Conservation (phyloP, 2,113 vertebrate species). For the Pseudonaja textilis region DNA sequence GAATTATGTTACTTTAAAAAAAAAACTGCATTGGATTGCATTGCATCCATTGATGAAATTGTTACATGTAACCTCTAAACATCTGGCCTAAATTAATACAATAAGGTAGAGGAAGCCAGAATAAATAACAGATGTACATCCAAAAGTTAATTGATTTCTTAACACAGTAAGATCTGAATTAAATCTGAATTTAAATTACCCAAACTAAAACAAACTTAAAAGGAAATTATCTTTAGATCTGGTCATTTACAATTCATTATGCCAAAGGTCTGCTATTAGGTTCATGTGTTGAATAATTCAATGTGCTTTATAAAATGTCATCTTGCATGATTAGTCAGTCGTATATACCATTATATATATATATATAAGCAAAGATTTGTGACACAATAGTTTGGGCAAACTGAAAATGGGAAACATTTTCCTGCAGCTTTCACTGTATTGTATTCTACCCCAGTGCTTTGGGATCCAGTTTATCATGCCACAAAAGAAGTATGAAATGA, state of each 20-base stretch:
- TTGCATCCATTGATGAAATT: not conserved
- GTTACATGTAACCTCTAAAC: not conserved
- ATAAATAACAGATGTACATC: not conserved
- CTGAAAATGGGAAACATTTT: not conserved
- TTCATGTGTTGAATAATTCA: not conserved
- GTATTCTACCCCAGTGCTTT: not conserved
- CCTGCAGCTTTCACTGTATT: not conserved
- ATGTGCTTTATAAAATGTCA: not conserved
- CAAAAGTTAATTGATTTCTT: not conserved
- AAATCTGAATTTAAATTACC: not conserved
- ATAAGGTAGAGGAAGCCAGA: not conserved
- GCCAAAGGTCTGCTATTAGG: not conserved
- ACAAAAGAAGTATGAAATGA: not conserved
- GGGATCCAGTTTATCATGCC: not conserved
- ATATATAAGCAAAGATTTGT: not conserved
- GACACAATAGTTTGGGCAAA: not conserved
- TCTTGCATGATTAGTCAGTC: not conserved
- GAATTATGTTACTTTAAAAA: not conserved
- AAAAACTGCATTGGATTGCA: not conserved
- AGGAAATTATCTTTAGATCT: not conserved
- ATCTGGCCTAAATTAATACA: not conserved
- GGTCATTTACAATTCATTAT: not conserved
- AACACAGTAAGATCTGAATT: not conserved
- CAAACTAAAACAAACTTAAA: not conserved
- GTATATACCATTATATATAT: not conserved